These are phyloP conservation scores for Rynchops niger DNA, from an alignment of 2,113 vertebrate genomes.

Conservation along the genomic window DNA sequence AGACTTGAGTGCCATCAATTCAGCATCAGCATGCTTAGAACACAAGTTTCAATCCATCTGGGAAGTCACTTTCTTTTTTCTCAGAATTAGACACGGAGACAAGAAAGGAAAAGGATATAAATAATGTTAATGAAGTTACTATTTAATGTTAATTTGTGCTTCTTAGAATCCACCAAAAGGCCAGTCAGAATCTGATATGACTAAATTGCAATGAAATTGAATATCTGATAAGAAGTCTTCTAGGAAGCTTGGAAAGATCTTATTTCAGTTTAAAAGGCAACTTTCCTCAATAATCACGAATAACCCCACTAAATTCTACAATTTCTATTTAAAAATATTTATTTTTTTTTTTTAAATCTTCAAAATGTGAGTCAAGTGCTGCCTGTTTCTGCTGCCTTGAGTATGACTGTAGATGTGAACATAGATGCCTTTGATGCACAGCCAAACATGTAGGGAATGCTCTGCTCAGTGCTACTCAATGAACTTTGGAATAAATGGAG, in stretches of 20 bases:
- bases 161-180: not conserved
- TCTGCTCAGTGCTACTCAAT: not conserved
- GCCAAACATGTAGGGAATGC: not conserved
- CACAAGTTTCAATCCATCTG: not conserved
- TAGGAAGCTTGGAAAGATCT: not conserved
- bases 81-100: not conserved
- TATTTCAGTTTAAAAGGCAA: not conserved
- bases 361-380: not conserved
- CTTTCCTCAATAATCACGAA: not conserved
- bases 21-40: not conserved
- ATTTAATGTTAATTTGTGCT: not conserved
- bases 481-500: not conserved
- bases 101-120: not conserved
- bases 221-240: not conserved
- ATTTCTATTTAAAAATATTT: not conserved
- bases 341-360: no score
- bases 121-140: not conserved
- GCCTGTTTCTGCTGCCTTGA: not conserved
- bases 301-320: not conserved
- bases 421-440: not conserved
- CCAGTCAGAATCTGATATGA: not conserved
- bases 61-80: not conserved
- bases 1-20: not conserved
- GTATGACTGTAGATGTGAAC: not conserved
- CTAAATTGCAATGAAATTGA: not conserved